Evolutionary conservation across 92 coral and sea anemone species (phyloP).

Genomic region (Meandrina meandrites): DNA sequence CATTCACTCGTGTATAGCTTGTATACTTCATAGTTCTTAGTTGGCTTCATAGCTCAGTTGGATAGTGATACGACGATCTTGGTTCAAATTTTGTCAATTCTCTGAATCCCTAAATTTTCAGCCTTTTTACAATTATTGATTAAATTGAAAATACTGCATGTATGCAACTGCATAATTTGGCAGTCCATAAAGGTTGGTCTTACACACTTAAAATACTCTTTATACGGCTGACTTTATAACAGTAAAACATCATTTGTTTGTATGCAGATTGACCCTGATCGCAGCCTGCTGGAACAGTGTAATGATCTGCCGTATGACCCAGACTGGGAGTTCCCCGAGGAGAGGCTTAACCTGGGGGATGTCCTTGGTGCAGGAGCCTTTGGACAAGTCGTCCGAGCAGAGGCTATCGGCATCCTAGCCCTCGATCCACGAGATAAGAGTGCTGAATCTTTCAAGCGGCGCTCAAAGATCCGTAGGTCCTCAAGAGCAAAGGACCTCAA

Average conservation of each 20-base stretch:
- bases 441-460: slow-evolving; percentile 57
- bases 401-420: slow-evolving; percentile 93
- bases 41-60: too few species aligned
- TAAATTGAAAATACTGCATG: too few species aligned
- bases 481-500: slow-evolving; percentile 62
- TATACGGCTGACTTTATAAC: background rate
- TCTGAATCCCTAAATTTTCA: too few species aligned
- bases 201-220: too few species aligned
- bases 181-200: too few species aligned
- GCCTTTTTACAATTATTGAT: too few species aligned
- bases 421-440: slow-evolving; percentile 80
- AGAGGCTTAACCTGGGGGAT: slow-evolving; percentile 80
- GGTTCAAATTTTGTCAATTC: too few species aligned
- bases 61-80: too few species aligned
- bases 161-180: too few species aligned
- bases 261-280: slow-evolving; percentile 92
- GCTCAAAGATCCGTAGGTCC: slow-evolving; percentile 81
- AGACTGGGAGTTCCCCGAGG: slow-evolving; percentile 98
- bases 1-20: background rate
- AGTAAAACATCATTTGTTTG: background rate
- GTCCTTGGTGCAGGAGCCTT: slow-evolving; percentile 95
- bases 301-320: slow-evolving; percentile 92
- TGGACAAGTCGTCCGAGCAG: slow-evolving; percentile 91
- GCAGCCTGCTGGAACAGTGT: slow-evolving; percentile 90
- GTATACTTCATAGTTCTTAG: too few species aligned